phyloP scores from a whole-genome alignment of 2,888 invertebrate species.

The Cacoxenus indagator region DNA sequence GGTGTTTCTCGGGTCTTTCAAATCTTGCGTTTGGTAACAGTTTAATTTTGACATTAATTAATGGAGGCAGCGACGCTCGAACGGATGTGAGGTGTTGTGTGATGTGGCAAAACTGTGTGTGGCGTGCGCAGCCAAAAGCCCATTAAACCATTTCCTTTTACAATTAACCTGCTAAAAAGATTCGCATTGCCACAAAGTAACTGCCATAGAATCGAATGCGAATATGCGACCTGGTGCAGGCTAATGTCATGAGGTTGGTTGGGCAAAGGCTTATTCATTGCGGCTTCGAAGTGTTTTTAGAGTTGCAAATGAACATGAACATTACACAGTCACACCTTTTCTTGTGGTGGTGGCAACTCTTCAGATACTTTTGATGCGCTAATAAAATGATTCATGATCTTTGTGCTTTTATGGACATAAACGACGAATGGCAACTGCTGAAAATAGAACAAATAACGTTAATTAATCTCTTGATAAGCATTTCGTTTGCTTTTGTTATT shows the following conservation, averaged over 20 bases:
- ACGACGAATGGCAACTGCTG: neutral
- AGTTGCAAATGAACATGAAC: neutral
- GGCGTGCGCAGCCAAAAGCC: neutral
- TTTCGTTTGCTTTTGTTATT: conserved; percentile 1
- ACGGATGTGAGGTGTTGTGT: neutral
- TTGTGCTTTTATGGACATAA: neutral
- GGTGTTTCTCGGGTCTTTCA: neutral
- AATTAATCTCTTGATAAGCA: conserved; percentile 8
- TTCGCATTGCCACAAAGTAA: conserved; percentile 23
- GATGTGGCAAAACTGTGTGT: neutral
- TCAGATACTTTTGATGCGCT: conserved; percentile 8
- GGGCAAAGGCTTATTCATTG: neutral
- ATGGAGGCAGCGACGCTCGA: neutral
- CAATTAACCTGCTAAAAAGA: conserved; percentile 35
- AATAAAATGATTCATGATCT: neutral
- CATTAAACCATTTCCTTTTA: conserved; percentile 29
- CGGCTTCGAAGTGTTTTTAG: conserved; percentile 11
- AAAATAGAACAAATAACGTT: conserved; percentile 13
- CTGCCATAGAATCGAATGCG: neutral
- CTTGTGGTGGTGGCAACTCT: too few relatives aligned
- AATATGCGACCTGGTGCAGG: neutral
- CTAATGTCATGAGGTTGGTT: neutral
- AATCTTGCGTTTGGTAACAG: neutral
- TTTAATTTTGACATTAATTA: neutral
- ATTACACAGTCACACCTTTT: conserved; percentile 9